A percentile compares a stretch with the other conserved stretches of the same genome.
Evolutionary conservation across 2,797 vertebrate species (phyloP).

Genomic region (Miichthys miiuy): DNA sequence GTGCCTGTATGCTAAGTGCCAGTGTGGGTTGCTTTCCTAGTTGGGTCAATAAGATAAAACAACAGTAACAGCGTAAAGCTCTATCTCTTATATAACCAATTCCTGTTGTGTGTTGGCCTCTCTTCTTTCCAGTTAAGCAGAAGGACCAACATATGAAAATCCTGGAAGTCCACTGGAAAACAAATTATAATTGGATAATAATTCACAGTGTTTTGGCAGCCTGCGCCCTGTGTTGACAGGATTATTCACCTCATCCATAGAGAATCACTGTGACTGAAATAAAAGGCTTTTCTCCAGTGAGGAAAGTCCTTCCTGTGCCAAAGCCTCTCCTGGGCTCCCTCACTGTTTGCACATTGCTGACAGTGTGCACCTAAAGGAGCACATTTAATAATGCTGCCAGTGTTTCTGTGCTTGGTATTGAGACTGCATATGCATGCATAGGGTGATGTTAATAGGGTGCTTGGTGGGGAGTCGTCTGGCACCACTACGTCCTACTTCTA

Average conservation of each 20-base stretch:
- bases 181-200: conserved; percentile 74
- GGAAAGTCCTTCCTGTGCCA: conserved; percentile 61
- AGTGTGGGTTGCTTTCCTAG: conserved; percentile 73
- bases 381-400: conserved; percentile 66
- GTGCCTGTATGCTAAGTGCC: conserved; percentile 76
- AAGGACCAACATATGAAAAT: conserved; percentile 64
- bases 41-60: conserved; percentile 80
- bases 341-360: conserved; percentile 55
- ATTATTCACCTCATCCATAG: conserved; percentile 70
- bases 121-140: conserved; percentile 56
- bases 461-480: conserved; percentile 44
- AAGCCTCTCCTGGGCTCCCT: conserved; percentile 41
- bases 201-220: conserved; percentile 69
- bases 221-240: conserved; percentile 50
- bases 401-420: conserved; percentile 44
- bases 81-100: conserved; percentile 67
- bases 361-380: conserved; percentile 61
- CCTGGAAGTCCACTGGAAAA: conserved; percentile 65
- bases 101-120: conserved; percentile 36
- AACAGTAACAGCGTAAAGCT: conserved; percentile 64
- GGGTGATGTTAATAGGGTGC: conserved; percentile 52
- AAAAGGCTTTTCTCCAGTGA: conserved; percentile 68
- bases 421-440: conserved; percentile 46
- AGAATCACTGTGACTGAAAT: conserved; percentile 70
- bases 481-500: conserved; percentile 60